Evolutionary conservation across 2,888 invertebrate species (phyloP).

Genomic region (Agapetus fuscipes): DNA sequence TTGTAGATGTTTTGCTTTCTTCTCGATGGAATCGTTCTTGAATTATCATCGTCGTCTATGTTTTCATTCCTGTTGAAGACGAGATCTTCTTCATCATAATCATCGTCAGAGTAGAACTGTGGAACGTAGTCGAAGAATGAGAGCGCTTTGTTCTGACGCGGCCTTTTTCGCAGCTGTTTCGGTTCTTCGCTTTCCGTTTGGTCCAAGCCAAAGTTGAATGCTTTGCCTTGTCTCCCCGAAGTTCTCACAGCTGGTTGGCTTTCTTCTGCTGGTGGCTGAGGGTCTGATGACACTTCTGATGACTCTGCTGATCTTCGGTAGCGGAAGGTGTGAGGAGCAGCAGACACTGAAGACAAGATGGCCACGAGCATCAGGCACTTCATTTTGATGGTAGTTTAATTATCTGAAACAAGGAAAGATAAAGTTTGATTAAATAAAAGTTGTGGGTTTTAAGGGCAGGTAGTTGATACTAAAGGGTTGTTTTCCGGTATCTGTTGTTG

Average conservation of each 20-base stretch:
- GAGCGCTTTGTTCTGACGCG: slow-evolving; percentile 40
- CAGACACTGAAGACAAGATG: slow-evolving; percentile 10
- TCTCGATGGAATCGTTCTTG: slow-evolving; percentile 42
- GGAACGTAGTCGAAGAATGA: slow-evolving; percentile 44
- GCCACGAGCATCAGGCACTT: slow-evolving; percentile 6
- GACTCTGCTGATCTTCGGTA: slow-evolving; percentile 14
- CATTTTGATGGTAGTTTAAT: slow-evolving; percentile 8
- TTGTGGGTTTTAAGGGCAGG: too few species aligned
- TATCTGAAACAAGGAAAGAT: slow-evolving; percentile 16
- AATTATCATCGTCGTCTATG: slow-evolving; percentile 38
- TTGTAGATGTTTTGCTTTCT: slow-evolving; percentile 25
- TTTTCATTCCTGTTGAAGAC: slow-evolving; percentile 45
- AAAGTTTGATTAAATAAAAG: too few species aligned
- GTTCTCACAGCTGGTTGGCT: slow-evolving; percentile 1
- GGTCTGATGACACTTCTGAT: slow-evolving; percentile 1
- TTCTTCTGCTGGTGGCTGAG: neutral
- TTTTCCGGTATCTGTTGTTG: too few species aligned
- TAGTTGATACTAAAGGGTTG: too few species aligned
- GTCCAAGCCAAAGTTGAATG: neutral
- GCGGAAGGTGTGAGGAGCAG: slow-evolving; percentile 14
- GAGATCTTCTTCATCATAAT: slow-evolving; percentile 38
- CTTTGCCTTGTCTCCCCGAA: slow-evolving; percentile 12
- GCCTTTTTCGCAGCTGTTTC: slow-evolving; percentile 26
- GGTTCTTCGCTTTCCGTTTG: slow-evolving; percentile 25
- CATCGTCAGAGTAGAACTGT: slow-evolving; percentile 38